phyloP scores from a whole-genome alignment of 2,113 vertebrate species.

The Cettia cetti region DNA sequence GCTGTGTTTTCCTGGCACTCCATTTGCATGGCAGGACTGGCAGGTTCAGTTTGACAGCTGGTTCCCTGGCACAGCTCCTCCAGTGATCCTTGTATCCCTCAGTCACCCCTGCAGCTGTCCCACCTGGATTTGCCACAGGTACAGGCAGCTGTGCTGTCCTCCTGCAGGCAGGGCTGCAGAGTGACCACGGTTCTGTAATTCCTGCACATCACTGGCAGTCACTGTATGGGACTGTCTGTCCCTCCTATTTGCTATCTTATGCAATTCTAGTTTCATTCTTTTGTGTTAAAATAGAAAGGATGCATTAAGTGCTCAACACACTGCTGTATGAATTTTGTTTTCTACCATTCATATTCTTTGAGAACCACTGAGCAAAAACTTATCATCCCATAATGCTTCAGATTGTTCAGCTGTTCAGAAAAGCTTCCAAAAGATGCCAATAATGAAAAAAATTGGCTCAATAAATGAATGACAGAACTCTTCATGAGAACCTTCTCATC shows the following conservation, averaged over 20 bases:
- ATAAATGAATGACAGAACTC: neutral
- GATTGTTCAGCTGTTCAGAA: neutral
- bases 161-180: neutral
- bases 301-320: neutral
- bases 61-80: neutral
- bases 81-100: neutral
- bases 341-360: neutral
- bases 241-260: neutral
- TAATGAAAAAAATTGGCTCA: neutral
- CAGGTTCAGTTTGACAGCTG: neutral
- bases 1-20: neutral
- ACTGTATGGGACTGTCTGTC: neutral
- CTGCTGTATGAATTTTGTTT: neutral
- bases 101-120: neutral
- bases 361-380: neutral
- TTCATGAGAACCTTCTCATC: neutral
- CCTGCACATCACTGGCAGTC: neutral
- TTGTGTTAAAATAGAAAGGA: neutral
- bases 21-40: neutral
- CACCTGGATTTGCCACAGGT: neutral
- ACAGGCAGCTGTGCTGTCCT: neutral
- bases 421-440: neutral
- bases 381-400: neutral
- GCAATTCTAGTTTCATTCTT: neutral
- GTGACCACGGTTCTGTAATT: neutral